Evolutionary conservation across 1,140 invertebrate genomes (phyloP), one percentile per base, ranked within the genome.

Genomic region (Hyposmocoma kahamanoa): DNA sequence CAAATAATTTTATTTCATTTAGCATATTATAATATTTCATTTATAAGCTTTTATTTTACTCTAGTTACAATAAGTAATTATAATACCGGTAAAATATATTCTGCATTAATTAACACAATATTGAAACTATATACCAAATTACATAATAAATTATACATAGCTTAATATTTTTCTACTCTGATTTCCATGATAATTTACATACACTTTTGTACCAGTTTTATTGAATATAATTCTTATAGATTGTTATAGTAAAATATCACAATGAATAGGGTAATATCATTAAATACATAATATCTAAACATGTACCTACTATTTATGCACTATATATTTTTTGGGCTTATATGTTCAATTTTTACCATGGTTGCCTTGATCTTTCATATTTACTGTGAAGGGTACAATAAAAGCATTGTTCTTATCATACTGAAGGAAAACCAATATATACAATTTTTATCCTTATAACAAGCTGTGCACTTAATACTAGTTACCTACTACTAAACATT

Each of bases 191-290:
- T 47, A 34, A 28, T 36, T 32, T 42, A 10, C n/a, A n/a, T 47
- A 15, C 32, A 26, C 18, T 49, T 53, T 48, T 47, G 47, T 49
- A 54, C 42, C 47, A 49, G 43, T 22, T 47, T n/a, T n/a, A n/a
- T n/a, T n/a, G n/a, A 10, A 15, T 17, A 36, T 6, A 36, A 10
- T 36, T 36, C 15, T 36, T 36, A 36, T 17, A 36, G 8, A 36
- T 6, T 36, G 15, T 36, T 30, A 38, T 45, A 45, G 32, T 49
- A 55, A 50, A 50, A 55, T 55, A 55, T 47, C 47, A 36, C 32
- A 36, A 36, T 36, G 6, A 36, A 17, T 13, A 15, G 10, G 13
- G 13, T 6, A 13, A 17, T 36, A 36, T 36, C 10, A 36, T 36
- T 17, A 36, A 13, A 17, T 36, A 13, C 15, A 13, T 8, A 15